Conservation (phyloP, 2,888 invertebrate species). For the Apotomis betuletana region DNA sequence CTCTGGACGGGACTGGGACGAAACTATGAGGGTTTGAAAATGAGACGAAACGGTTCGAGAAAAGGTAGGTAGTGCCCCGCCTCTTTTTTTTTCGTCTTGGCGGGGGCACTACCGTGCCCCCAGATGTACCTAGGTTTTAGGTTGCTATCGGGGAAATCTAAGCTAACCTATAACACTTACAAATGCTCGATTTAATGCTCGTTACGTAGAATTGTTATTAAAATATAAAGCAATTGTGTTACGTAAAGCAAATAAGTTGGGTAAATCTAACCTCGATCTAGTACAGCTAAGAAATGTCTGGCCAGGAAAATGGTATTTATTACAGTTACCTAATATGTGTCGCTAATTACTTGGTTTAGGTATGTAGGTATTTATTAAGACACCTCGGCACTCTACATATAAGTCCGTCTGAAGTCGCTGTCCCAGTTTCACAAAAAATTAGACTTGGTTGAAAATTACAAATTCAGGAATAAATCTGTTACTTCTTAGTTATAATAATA, state of each 20-base stretch:
- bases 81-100: too few species aligned
- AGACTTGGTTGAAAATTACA: too few species aligned
- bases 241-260: slow-evolving; percentile 5
- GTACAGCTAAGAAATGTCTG: not conserved
- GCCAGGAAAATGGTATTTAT: not conserved
- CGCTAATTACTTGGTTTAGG: slow-evolving; percentile 9
- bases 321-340: not conserved
- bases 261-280: slow-evolving; percentile 12
- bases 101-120: too few species aligned
- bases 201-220: not conserved
- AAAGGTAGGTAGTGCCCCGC: too few species aligned
- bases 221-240: not conserved
- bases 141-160: not conserved
- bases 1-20: too few species aligned
- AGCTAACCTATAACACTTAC: not conserved
- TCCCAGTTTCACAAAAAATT: not conserved
- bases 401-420: not conserved
- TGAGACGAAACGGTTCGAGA: too few species aligned
- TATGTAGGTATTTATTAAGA: not conserved
- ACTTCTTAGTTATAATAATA: too few species aligned
- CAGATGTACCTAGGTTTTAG: slow-evolving; percentile 2
- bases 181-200: not conserved
- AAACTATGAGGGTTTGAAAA: too few species aligned
- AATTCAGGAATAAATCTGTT: too few species aligned
- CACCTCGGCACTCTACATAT: not conserved